Base-by-base conservation (phyloP, 1,140 invertebrate genomes). In the Luehdorfia chinensis region DNA sequence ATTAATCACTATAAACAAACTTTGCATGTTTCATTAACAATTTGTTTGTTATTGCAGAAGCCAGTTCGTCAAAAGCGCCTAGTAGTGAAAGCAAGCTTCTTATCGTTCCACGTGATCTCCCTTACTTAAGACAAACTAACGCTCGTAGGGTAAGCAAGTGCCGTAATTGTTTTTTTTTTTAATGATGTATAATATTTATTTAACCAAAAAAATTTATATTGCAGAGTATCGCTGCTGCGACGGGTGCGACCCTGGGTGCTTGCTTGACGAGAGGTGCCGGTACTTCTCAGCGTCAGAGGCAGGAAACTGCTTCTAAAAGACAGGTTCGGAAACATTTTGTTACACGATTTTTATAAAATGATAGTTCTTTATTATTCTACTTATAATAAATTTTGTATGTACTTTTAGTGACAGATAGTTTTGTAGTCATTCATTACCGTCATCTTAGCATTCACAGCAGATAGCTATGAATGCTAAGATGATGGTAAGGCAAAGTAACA, bases 161-260 rank as follows among this genome's bases (percentile, higher is more conserved):
- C 25, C 4, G 25, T n/a, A n/a, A 27, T 7, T 8, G 2, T 27
- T 27, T 27, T 14, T 2, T 11, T 9, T 36, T 19, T 37, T 11
- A 5, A 9, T 30, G 11, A n/a, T 30, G 1, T 4, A 9, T 5
- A n/a, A 30, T 21, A n/a, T 36, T 16, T 36, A n/a, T 23, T 46
- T 25, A 14, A 41, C 32, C 27, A 27, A 44, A 60, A n/a, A n/a
- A n/a, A n/a, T n/a, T n/a, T 32, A 21, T 25, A 44, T 23, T 34
- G 7, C 50, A 86, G 83, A 86, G 83, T 66, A 86, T 86, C 73
- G 83, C 83, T 55, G 83, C 83, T 83, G 83, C 83, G 44, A 86
- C 83, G 83, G 83, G 83, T 70, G 77, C 83, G 62, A 83, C 76
- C 43, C 79, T 86, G 79, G 79, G 83, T 61, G 83, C 83, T 79